A percentile compares a stretch with the other conserved stretches of the same genome.
Conservation (phyloP, 2,888 invertebrate species). For the Drosophila affinis region DNA sequence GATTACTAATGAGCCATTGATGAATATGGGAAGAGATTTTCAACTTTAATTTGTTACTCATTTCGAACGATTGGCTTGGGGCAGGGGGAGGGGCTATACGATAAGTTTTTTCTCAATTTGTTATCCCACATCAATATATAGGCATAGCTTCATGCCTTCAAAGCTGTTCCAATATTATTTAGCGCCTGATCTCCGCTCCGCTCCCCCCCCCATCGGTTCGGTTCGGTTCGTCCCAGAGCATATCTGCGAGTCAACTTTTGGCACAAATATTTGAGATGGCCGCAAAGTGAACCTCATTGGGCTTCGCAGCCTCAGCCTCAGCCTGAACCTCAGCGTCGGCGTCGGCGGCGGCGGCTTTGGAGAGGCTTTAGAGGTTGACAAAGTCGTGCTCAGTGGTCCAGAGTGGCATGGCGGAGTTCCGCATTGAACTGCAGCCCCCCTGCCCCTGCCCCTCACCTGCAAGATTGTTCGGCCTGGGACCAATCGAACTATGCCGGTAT, state of each 20-base stretch:
- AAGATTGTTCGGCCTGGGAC: slow-evolving; percentile 60
- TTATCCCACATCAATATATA: too few species aligned
- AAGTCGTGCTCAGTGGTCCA: slow-evolving; percentile 66
- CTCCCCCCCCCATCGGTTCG: background rate
- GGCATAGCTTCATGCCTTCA: too few species aligned
- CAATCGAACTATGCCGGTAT: slow-evolving; percentile 60
- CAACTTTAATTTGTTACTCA: background rate
- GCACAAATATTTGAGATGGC: slow-evolving; percentile 72
- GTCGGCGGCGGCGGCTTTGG: slow-evolving; percentile 49
- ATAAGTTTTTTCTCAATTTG: too few species aligned
- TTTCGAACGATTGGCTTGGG: background rate
- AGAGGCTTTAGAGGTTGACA: slow-evolving; percentile 67
- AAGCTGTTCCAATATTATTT: slow-evolving; percentile 43
- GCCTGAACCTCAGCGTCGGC: background rate
- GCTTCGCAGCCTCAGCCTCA: background rate
- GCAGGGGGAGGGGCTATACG: too few species aligned
- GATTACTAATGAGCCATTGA: slow-evolving; percentile 32
- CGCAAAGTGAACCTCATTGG: slow-evolving; percentile 35
- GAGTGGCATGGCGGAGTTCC: slow-evolving; percentile 56
- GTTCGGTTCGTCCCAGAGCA: background rate
- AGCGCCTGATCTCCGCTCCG: slow-evolving; percentile 23
- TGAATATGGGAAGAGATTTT: slow-evolving; percentile 5
- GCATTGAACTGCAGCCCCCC: slow-evolving; percentile 64
- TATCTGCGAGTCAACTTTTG: slow-evolving; percentile 44
- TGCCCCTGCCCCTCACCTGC: too few species aligned